Conservation (phyloP, 1,140 invertebrate species). For the Bathynomus jamesi region DNA sequence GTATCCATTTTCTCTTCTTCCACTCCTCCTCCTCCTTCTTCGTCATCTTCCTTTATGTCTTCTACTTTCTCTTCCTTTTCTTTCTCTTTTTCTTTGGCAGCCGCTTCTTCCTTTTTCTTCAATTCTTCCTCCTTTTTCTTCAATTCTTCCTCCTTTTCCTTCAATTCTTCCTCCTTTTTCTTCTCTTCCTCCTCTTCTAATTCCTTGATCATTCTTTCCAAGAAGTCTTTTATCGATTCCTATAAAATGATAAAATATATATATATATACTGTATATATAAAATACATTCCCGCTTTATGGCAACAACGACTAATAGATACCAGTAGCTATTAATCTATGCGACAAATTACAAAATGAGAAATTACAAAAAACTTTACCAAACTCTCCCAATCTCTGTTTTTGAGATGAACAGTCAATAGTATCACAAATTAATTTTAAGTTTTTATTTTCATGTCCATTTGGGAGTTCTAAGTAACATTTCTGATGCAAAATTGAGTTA, state of each 20-base stretch:
- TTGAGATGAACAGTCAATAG: too few relatives aligned
- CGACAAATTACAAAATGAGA: too few relatives aligned
- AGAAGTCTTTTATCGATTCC: slow-evolving; percentile 63
- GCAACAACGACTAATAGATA: too few relatives aligned
- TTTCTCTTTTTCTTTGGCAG: neutral
- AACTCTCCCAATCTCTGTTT: too few relatives aligned
- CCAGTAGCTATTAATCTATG: too few relatives aligned
- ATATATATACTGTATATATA: slow-evolving; percentile 12
- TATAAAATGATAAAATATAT: slow-evolving; percentile 51
- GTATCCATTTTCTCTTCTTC: neutral
- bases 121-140: slow-evolving; percentile 32
- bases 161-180: slow-evolving; percentile 42
- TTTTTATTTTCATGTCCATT: too few relatives aligned
- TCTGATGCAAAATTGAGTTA: too few relatives aligned
- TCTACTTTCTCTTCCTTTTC: neutral
- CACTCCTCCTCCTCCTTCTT: neutral
- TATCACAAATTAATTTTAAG: too few relatives aligned
- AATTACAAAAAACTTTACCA: too few relatives aligned
- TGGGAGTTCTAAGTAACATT: too few relatives aligned
- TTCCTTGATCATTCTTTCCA: slow-evolving; percentile 29
- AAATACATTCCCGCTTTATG: neutral
- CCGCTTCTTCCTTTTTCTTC: neutral
- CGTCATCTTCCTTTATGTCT: neutral
- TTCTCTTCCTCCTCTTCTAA: slow-evolving; percentile 6
- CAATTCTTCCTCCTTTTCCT: slow-evolving; percentile 33